phyloP scores from a whole-genome alignment of 1,140 invertebrate species.

The Uloborus diversus region DNA sequence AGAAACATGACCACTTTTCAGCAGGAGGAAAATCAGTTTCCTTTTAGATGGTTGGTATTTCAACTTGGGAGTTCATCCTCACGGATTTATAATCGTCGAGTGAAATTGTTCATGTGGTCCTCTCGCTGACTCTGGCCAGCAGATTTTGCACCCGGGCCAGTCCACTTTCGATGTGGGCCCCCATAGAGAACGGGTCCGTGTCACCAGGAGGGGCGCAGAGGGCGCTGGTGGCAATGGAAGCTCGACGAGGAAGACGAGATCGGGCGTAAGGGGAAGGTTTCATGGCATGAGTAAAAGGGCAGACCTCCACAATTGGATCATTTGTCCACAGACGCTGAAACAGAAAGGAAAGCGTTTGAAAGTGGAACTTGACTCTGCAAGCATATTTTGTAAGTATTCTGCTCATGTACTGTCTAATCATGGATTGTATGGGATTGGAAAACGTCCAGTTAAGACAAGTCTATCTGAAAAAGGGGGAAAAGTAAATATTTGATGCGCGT shows the following conservation, averaged over 20 bases:
- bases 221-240: constrained; percentile 46
- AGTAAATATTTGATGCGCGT: too few species aligned
- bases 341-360: background rate
- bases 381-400: too few species aligned
- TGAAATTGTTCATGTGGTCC: too few species aligned
- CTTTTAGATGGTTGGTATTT: too few species aligned
- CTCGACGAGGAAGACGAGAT: constrained; percentile 44
- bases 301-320: constrained; percentile 67
- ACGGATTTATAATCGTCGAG: too few species aligned
- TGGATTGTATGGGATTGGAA: too few species aligned
- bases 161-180: constrained; percentile 44
- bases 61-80: too few species aligned
- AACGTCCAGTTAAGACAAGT: too few species aligned
- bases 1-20: too few species aligned
- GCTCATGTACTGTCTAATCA: too few species aligned
- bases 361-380: background rate
- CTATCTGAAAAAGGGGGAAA: too few species aligned
- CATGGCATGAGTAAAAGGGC: constrained; percentile 54
- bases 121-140: constrained; percentile 34
- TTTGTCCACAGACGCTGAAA: constrained; percentile 69
- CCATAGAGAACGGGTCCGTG: constrained; percentile 16
- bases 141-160: constrained; percentile 40
- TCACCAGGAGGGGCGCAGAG: background rate
- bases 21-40: too few species aligned
- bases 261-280: constrained; percentile 54